A percentile compares a stretch with the other conserved stretches of the same genome.
These are phyloP conservation scores for Cacoxenus indagator DNA, from an alignment of 2,888 invertebrate genomes.

Conservation along the genomic window DNA sequence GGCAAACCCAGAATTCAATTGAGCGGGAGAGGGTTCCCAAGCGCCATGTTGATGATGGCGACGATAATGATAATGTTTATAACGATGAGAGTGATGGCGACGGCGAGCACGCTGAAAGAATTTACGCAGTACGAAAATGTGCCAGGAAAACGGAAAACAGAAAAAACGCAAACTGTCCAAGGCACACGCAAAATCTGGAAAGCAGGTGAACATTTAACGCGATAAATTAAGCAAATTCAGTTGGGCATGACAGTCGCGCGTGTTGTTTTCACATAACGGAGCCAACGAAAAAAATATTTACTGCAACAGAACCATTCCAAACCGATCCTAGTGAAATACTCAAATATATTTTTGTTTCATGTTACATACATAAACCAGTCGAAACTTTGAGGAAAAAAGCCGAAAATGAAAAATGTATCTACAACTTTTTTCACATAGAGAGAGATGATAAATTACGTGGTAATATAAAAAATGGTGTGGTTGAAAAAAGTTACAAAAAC, in stretches of 20 bases:
- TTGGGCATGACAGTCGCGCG: slow-evolving; percentile 51
- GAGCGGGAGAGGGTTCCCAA: slow-evolving; percentile 48
- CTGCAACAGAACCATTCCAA: neutral
- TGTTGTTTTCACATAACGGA: neutral
- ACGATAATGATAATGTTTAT: neutral
- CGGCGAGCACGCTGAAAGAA: neutral
- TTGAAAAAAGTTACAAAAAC: slow-evolving; percentile 29
- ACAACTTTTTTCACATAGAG: slow-evolving; percentile 49
- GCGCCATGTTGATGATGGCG: slow-evolving; percentile 15
- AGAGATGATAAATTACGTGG: slow-evolving; percentile 68
- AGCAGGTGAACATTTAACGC: slow-evolving; percentile 45
- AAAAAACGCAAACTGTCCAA: slow-evolving; percentile 21
- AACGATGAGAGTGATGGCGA: neutral
- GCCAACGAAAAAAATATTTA: neutral
- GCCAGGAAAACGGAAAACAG: neutral
- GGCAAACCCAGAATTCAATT: slow-evolving; percentile 57
- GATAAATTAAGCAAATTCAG: slow-evolving; percentile 62
- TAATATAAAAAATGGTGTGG: slow-evolving; percentile 62
- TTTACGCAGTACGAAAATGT: neutral
- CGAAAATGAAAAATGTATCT: slow-evolving; percentile 25
- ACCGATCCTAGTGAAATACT: slow-evolving; percentile 26
- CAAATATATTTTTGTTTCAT: slow-evolving; percentile 21
- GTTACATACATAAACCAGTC: neutral
- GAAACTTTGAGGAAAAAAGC: neutral
- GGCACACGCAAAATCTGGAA: slow-evolving; percentile 29